Evolutionary conservation across 1,140 invertebrate species (phyloP), one percentile per base, ranked within the genome.

Genomic region (Drosophila busckii): DNA sequence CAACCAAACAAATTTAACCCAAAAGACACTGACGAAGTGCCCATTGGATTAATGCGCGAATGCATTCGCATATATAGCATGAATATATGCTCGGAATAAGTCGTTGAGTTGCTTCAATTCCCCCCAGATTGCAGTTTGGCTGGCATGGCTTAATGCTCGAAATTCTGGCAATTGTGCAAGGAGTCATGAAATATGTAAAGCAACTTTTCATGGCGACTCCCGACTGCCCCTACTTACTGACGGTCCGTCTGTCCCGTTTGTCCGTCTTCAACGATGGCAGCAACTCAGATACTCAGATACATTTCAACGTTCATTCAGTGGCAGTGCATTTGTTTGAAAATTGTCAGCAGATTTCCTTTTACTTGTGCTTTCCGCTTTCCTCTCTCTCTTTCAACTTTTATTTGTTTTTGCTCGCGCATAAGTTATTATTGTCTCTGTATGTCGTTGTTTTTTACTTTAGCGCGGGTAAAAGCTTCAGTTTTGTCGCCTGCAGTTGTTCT

Each of bases 11-110:
- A 60, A 80, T 56, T 54, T 80, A 55, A 58, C 28, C 19, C 67
- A 49, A 65, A 78, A 80, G 73, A 73, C 73, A 80, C 76, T 78
- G 73, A 76, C 62, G 71, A 71, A 78, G 63, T 67, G 71, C 64
- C 31, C 62, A 17, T 26, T 19, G 53, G 32, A 52, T 29, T 46
- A 37, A 37, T 40, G 40, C 13, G 25, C 29, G n/a, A 28, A 44
- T 34, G 35, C 22, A n/a, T 20, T 31, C 17, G 16, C 23, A 44
- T 4, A 28, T 26, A 9, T 29, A 15, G 7, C 16, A 49, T 13
- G 16, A 9, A 26, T 25, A 29, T 29, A 16, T 20, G 26, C 16
- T 13, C 13, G 31, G 23, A 48, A 31, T 41, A 34, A 34, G 35
- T 55, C 44, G 41, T 12, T 15, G 13, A 10, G 38, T 3, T 45